Base-by-base conservation (phyloP, 2,888 invertebrate species). In the Glaucopsyche alexis region DNA sequence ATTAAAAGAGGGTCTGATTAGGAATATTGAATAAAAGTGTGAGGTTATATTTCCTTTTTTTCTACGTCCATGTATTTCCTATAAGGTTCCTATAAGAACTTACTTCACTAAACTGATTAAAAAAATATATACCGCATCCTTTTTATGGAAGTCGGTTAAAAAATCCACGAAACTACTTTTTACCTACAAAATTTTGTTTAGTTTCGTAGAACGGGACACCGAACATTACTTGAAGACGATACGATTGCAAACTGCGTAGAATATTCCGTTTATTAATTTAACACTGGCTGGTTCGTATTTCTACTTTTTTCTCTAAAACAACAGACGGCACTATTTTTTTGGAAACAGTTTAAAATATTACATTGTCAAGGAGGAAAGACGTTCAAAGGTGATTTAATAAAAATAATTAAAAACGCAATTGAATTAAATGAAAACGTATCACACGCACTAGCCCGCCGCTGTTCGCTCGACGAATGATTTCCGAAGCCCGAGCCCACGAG, bases 401-500 rank as follows among this genome's bases (percentile, higher is more conserved):
- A 29, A 38, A 60, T 11, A 11, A 1, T 29, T 60, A 13, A 38
- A 47, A 38, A 60, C 16, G 9, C 55, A 3, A 60, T 38, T 60
- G 14, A 60, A 60, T 11, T 29, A 4, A 16, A 60, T 14, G 13
- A 60, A 60, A 60, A 60, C 60, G 29, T 60, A 29, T 60, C 29
- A 60, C 60, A 60, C 60, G 60, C 60, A 60, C 60, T 60, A 7
- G 13, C 7, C 14, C 60, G 29, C 29, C 60, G 29, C 60, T 2
- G 60, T 29, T 29, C 60, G 60, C 60, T 38, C 60, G 29, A 60
- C 29, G 60, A 60, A 60, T 60, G 60, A 29, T 60, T 38, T 14
- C 60, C 60, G 60, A 38, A 38, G 13, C 60, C 60, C 55, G 55
- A 55, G 60, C n/a, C n/a, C n/a, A n/a, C n/a, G n/a, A n/a, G n/a